phyloP scores from a whole-genome alignment of 2,888 invertebrate species.

The Cerceris rybyensis region DNA sequence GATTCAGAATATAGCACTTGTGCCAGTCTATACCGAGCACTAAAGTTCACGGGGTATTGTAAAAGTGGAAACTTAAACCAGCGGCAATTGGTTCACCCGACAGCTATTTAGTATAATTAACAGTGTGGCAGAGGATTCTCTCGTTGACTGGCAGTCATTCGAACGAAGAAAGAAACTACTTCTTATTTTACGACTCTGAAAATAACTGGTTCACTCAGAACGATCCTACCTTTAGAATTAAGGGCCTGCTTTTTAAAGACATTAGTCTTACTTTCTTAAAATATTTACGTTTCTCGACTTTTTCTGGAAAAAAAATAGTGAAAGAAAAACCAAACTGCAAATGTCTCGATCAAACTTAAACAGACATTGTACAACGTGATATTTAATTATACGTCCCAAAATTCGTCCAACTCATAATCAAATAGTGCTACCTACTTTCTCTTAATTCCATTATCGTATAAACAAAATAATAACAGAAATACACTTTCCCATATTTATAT shows the following conservation, averaged over 20 bases:
- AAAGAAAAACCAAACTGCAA: too few species aligned
- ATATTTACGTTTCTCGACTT: too few species aligned
- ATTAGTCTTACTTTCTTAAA: too few species aligned
- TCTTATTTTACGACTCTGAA: constrained; percentile 11
- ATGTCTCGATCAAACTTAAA: too few species aligned
- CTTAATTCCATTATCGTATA: too few species aligned
- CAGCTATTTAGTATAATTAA: constrained; percentile 23
- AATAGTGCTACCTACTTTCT: too few species aligned
- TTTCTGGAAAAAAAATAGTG: too few species aligned
- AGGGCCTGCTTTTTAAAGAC: background rate
- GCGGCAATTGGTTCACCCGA: background rate
- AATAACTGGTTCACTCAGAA: constrained; percentile 4
- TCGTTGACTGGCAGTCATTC: constrained; percentile 2
- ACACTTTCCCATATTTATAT: too few species aligned
- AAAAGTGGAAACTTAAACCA: constrained; percentile 4
- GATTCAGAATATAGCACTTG: constrained; percentile 1
- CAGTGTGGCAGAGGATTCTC: background rate
- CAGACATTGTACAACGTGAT: too few species aligned
- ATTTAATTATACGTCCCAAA: too few species aligned
- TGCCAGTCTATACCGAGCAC: background rate
- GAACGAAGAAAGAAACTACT: constrained; percentile 6
- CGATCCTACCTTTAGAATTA: background rate
- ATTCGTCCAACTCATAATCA: too few species aligned
- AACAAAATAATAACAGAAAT: too few species aligned
- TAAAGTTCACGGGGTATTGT: constrained; percentile 1